phyloP scores from a whole-genome alignment of 2,113 vertebrate genomes.

The Gymnarchus niloticus region DNA sequence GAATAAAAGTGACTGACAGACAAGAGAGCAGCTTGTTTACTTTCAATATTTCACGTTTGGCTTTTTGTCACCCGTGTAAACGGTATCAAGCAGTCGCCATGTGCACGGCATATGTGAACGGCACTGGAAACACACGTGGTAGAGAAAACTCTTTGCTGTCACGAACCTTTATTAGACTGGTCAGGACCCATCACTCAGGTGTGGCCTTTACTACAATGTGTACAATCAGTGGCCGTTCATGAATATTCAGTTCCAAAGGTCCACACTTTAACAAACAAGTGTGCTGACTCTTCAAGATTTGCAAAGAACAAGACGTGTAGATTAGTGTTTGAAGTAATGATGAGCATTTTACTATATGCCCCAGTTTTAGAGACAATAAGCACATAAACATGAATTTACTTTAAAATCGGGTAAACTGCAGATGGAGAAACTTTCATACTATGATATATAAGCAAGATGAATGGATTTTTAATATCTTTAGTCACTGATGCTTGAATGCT shows the following conservation, averaged over 20 bases:
- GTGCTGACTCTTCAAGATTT: neutral
- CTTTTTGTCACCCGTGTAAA: neutral
- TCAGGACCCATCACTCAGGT: neutral
- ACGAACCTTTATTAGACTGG: neutral
- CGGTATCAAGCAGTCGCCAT: too few relatives aligned
- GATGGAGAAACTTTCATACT: neutral
- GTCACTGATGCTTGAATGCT: neutral
- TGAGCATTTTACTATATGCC: neutral
- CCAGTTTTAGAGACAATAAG: neutral
- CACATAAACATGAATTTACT: neutral
- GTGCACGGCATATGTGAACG: too few relatives aligned
- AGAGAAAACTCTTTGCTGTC: neutral
- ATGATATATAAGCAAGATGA: neutral
- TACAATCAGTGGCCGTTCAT: neutral
- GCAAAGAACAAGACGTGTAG: neutral
- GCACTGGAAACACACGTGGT: neutral
- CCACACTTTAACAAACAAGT: neutral
- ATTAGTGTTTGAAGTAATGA: neutral
- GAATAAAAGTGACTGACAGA: neutral
- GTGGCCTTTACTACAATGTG: neutral
- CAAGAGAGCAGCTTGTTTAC: neutral
- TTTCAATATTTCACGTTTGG: neutral
- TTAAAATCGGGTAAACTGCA: neutral
- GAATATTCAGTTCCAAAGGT: neutral
- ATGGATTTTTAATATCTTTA: neutral